Evolutionary conservation across 2,113 vertebrate genomes (phyloP).

Genomic region (Oreochromis tanganicae): DNA sequence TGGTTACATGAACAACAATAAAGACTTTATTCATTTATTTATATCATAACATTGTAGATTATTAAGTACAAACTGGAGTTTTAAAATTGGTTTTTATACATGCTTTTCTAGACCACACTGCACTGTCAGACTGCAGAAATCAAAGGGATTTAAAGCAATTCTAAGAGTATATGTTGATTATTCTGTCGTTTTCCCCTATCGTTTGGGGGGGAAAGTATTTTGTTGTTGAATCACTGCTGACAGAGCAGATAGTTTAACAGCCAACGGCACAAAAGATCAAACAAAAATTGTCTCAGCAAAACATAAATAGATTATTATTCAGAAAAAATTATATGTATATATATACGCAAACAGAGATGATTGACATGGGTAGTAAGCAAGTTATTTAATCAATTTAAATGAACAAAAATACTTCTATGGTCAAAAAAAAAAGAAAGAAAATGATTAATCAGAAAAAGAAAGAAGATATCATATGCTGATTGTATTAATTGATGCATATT

Average conservation of each 20-base stretch:
- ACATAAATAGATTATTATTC: no score
- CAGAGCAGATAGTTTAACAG: no score
- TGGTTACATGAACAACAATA: neutral
- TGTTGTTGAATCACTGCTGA: neutral
- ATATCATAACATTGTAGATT: neutral
- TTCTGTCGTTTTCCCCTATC: neutral
- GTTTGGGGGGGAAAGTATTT: neutral
- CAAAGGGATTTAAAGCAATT: neutral
- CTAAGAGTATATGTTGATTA: neutral
- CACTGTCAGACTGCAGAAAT: accelerated
- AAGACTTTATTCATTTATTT: neutral
- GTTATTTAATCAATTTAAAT: no score
- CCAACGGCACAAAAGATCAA: no score
- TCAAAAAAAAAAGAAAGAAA: no score
- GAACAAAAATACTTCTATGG: no score
- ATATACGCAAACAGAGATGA: no score
- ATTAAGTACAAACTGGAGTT: accelerated
- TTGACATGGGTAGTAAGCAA: no score
- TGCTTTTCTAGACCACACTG: neutral
- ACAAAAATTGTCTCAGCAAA: no score
- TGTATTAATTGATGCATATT: neutral
- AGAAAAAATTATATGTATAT: no score
- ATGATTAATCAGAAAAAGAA: no score
- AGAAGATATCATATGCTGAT: neutral
- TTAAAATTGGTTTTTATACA: accelerated